Base-by-base conservation (phyloP, 2,888 invertebrate species). In the Bombyx huttoni region DNA sequence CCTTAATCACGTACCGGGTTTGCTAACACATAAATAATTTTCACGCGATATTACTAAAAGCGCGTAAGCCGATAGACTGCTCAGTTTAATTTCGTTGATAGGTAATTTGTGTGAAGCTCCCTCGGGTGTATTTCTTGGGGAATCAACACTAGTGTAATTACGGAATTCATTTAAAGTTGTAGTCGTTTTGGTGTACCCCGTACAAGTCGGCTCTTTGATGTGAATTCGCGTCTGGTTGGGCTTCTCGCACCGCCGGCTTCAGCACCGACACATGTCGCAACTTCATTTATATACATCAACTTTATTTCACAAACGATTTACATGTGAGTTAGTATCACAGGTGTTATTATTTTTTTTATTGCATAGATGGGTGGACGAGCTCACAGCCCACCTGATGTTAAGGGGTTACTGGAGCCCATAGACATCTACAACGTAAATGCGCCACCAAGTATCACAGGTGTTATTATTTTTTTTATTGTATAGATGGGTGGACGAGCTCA, bases 101-200 rank as follows among this genome's bases (percentile, higher is more conserved):
- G 77, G 75, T 81, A 81, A 81, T 84, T 81, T 78, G 67, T 58
- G 60, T 58, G 68, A 59, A 60, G 58, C 58, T 75, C 79, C 78
- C 81, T 57, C 58, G 71, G 68, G 78, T 70, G 69, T 70, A 64
- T 71, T 75, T 75, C 78, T 78, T 80, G 73, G 76, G 73, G 78
- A 78, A 81, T 82, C 83, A 83, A 83, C 83, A 83, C 81, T 82
- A 81, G 66, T 74, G 75, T 85, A 85, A 86, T 85, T 85, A 86
- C 77, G 68, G 74, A 73, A 80, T 80, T 85, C 79, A 76, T 86
- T 81, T 83, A 84, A 81, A 80, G 76, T 78, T 81, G 73, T 74
- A 69, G 70, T 62, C 51, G 63, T 76, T 77, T 75, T 58, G 72
- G 62, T 58, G 58, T 53, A 55, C 61, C 61, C 65, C 67, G 40